Base-by-base conservation (phyloP, 2,113 vertebrate species). In the Nothobranchius furzeri region DNA sequence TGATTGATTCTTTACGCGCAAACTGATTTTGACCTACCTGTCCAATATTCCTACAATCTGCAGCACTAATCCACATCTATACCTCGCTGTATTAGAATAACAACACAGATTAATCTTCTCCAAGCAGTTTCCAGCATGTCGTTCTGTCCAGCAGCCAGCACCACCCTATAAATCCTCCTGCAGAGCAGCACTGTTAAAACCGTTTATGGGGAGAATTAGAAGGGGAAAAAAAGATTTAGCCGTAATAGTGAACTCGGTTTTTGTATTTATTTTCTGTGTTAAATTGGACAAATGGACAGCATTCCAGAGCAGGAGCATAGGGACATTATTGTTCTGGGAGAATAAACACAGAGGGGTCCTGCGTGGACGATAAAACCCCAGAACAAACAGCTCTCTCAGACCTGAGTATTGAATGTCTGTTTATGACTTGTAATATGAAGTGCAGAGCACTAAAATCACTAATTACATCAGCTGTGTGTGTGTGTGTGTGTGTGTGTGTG, bases 401-500 rank as follows among this genome's bases (percentile, higher is more conserved):
- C 94, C 89, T 90, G 91, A 79, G 88, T 92, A 96, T 93, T 92
- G 90, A 91, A 90, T 93, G 91, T 94, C 94, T 94, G 92, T 94
- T 95, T 95, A 94, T 87, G 87, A 90, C 87, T 84, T 85, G 83
- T 88, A 90, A 88, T 89, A 88, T 73, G 78, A 89, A 90, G 90
- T 88, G 88, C 85, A 85, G 74, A 68, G 74, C 84, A 85, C 65
- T 88, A 83, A 88, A 88, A 91, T 89, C 79, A 88, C 89, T 91
- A 88, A 91, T 91, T 92, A 90, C 87, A 89, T 91, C 90, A 91
- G 84, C 88, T 83, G 54, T 60, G 80, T 82, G 78, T 76, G 83
- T 83, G 90, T 87, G 78, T 76, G 58, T 51, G 70, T 66, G 78
- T 61, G 17, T 46, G 52, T 43, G 1, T 56, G 60, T 56, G 15